A percentile compares a stretch with the other conserved stretches of the same genome.
These are phyloP conservation scores for Eubasilissa splendida DNA, from an alignment of 2,888 invertebrate species.

Conservation along the genomic window DNA sequence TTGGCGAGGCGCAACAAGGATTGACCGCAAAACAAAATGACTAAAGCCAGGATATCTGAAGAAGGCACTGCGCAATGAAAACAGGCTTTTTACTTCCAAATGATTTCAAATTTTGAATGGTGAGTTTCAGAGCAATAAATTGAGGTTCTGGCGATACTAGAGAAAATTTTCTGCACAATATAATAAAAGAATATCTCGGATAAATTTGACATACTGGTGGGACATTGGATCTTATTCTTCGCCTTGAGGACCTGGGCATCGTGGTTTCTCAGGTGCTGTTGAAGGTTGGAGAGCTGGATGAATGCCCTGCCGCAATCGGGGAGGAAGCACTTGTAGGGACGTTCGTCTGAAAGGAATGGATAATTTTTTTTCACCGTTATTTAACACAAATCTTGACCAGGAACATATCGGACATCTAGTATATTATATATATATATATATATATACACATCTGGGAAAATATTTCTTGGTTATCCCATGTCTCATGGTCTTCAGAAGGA, in stretches of 20 bases:
- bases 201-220: slow-evolving; percentile 58
- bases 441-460: no score
- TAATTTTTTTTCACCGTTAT: slow-evolving; percentile 18
- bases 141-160: neutral
- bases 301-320: slow-evolving; percentile 97
- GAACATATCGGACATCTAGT: neutral
- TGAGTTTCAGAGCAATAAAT: neutral
- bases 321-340: slow-evolving; percentile 97
- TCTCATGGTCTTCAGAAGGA: no score
- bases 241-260: slow-evolving; percentile 96
- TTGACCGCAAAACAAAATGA: slow-evolving; percentile 36
- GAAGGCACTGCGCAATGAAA: neutral
- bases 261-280: slow-evolving; percentile 96
- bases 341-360: slow-evolving; percentile 80
- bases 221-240: slow-evolving; percentile 68
- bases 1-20: no score
- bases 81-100: neutral
- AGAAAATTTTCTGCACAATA: slow-evolving; percentile 16
- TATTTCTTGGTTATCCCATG: no score
- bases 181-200: slow-evolving; percentile 56
- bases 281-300: slow-evolving; percentile 96
- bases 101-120: neutral
- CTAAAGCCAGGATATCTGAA: slow-evolving; percentile 19
- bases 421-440: neutral
- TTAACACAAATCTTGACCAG: neutral